phyloP scores from a whole-genome alignment of 2,113 vertebrate species.

The Carettochelys insculpta region DNA sequence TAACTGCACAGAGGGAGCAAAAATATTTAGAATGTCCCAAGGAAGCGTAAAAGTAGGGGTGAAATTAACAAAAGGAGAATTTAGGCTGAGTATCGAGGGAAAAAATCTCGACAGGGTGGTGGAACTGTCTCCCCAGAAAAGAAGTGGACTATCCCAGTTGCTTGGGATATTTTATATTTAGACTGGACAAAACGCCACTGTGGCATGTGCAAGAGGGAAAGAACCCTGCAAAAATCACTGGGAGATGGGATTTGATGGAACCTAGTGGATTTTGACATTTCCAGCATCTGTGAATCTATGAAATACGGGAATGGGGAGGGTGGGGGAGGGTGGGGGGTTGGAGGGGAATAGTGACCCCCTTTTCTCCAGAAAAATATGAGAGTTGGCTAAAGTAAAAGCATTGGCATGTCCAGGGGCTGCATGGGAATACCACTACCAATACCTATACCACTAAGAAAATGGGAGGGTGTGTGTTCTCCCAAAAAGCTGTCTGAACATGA shows the following conservation, averaged over 20 bases:
- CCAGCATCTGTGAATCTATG: neutral
- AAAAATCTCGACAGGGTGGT: neutral
- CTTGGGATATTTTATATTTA: neutral
- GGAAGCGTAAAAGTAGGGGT: neutral
- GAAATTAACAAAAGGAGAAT: neutral
- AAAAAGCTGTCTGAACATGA: neutral
- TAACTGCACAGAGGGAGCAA: slow-evolving; percentile 25
- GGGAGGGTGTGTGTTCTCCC: neutral
- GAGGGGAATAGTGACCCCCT: neutral
- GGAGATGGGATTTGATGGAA: neutral
- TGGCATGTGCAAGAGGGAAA: neutral
- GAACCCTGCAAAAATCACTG: neutral
- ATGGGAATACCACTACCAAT: too few relatives aligned
- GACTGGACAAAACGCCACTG: neutral
- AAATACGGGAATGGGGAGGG: neutral
- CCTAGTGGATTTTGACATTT: neutral
- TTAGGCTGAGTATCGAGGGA: neutral
- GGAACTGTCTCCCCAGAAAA: neutral
- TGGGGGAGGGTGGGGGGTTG: fast-evolving
- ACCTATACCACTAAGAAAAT: fast-evolving
- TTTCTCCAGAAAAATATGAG: neutral
- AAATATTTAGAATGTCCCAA: neutral
- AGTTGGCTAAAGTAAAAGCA: neutral
- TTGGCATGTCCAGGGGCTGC: neutral
- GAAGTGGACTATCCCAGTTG: neutral